phyloP scores from a whole-genome alignment of 1,140 invertebrate species.

The Agrilus planipennis region DNA sequence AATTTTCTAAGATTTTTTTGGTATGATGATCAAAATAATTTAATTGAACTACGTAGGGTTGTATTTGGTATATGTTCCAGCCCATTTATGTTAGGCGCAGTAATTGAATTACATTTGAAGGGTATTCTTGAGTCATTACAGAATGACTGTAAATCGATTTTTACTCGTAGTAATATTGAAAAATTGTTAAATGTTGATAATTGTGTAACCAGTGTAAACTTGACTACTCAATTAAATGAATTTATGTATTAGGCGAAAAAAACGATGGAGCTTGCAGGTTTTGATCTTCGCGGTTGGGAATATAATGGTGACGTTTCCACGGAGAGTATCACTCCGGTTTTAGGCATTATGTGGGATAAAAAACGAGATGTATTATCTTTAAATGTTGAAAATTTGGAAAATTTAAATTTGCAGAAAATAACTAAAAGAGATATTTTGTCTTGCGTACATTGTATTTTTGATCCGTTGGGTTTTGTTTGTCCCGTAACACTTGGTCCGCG shows the following conservation, averaged over 20 bases:
- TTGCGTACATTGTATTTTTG: too few relatives aligned
- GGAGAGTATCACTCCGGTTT: too few relatives aligned
- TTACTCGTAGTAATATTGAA: neutral
- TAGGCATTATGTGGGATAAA: too few relatives aligned
- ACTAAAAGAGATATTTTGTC: too few relatives aligned
- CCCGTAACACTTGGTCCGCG: too few relatives aligned
- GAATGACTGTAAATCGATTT: neutral
- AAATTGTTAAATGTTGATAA: constrained; percentile 7
- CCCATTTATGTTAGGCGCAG: constrained; percentile 25
- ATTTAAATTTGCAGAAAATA: too few relatives aligned
- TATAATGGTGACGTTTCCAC: too few relatives aligned
- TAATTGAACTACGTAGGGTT: constrained; percentile 20
- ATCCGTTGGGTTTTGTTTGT: too few relatives aligned
- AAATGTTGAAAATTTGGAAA: too few relatives aligned
- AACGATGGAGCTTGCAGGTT: neutral
- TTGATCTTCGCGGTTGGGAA: constrained; percentile 3
- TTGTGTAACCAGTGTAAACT: neutral
- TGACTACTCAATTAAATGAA: neutral
- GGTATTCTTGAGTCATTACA: neutral
- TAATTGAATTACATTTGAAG: constrained; percentile 15
- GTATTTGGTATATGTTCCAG: constrained; percentile 20
- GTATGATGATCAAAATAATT: constrained; percentile 8
- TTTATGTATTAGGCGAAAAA: neutral
- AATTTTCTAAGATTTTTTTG: constrained; percentile 28
- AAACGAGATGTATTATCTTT: too few relatives aligned